A percentile compares a stretch with the other conserved stretches of the same genome.
Evolutionary conservation across 2,113 vertebrate genomes (phyloP).

Genomic region (Callorhinus ursinus): DNA sequence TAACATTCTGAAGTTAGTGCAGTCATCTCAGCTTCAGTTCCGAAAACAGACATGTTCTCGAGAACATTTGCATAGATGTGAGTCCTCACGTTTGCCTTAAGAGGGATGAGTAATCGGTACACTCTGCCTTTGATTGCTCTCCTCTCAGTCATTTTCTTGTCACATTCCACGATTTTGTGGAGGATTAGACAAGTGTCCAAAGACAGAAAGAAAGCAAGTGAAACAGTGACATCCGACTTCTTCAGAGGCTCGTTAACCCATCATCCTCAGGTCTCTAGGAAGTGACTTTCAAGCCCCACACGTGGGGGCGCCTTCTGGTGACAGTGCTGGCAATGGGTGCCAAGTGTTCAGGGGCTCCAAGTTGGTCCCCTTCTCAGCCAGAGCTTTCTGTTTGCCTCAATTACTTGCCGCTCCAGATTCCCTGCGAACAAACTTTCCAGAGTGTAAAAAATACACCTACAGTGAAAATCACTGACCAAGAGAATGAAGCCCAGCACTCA

Average conservation of each 20-base stretch:
- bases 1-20: constrained; percentile 60
- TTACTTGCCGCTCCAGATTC: background rate
- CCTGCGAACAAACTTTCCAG: background rate
- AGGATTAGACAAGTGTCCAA: background rate
- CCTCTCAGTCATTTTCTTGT: background rate
- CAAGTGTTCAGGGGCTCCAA: background rate
- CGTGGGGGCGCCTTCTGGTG: background rate
- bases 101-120: constrained; percentile 40
- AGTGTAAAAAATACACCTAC: background rate
- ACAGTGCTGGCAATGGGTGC: background rate
- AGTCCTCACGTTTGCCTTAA: constrained; percentile 4
- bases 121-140: background rate
- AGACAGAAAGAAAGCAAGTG: background rate
- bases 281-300: background rate
- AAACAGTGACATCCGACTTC: background rate
- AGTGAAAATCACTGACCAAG: background rate
- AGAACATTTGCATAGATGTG: background rate
- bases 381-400: background rate
- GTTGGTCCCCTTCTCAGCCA: background rate
- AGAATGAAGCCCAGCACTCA: background rate
- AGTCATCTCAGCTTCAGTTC: background rate
- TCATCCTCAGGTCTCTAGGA: background rate
- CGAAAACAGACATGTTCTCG: background rate
- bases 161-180: background rate
- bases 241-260: background rate